phyloP scores from a whole-genome alignment of 2,797 vertebrate genomes.

The Catamblyrhynchus diadema region DNA sequence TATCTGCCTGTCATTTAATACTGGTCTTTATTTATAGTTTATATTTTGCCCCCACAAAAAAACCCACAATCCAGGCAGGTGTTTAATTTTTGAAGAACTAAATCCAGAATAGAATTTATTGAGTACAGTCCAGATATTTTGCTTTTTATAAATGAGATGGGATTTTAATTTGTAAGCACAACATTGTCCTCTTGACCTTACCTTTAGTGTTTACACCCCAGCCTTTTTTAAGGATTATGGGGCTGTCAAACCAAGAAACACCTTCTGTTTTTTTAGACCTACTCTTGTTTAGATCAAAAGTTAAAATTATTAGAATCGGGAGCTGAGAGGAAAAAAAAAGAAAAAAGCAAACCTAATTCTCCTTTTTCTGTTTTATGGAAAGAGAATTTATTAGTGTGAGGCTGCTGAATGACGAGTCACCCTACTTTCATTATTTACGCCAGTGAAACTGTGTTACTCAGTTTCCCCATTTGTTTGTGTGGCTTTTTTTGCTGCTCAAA shows the following conservation, averaged over 20 bases:
- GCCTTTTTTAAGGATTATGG: not conserved
- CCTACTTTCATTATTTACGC: not conserved
- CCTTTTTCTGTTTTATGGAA: constrained; percentile 12
- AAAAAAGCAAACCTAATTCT: not conserved
- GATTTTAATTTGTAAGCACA: not conserved
- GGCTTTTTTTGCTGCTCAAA: constrained; percentile 3
- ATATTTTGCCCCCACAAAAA: not conserved
- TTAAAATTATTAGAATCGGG: not conserved
- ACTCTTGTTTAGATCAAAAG: not conserved
- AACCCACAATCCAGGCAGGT: not conserved
- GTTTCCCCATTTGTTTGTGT: constrained; percentile 51
- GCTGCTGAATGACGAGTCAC: not conserved
- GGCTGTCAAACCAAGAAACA: not conserved
- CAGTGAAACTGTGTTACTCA: constrained; percentile 46
- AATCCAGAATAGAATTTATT: not conserved
- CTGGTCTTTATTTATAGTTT: not conserved
- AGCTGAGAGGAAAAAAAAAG: not conserved
- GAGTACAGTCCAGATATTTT: not conserved
- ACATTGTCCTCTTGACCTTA: not conserved
- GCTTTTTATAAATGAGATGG: not conserved
- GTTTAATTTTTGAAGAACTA: not conserved
- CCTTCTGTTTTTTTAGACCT: not conserved
- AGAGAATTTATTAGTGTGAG: not conserved
- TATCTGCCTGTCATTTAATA: not conserved
- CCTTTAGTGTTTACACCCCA: not conserved